A percentile compares a stretch with the other conserved stretches of the same genome.
phyloP scores from a whole-genome alignment of 2,888 invertebrate species.

The Drosophila anomalata region DNA sequence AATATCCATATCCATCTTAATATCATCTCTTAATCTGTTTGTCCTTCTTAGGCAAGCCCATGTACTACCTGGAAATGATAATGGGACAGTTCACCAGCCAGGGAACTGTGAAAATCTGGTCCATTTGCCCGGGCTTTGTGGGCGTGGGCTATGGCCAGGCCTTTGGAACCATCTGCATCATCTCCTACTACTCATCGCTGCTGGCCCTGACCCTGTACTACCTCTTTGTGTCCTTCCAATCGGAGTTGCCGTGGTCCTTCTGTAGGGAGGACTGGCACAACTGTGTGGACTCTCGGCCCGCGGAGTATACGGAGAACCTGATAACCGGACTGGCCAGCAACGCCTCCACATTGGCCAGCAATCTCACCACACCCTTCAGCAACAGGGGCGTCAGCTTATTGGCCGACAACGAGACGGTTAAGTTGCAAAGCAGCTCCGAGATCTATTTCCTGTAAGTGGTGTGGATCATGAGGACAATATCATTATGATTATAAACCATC shows the following conservation, averaged over 20 bases:
- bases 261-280: slow-evolving; percentile 85
- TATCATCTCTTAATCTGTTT: no score
- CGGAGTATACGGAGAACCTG: slow-evolving; percentile 23
- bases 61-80: slow-evolving; percentile 93
- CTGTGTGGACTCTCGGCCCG: slow-evolving; percentile 78
- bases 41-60: slow-evolving; percentile 86
- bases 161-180: slow-evolving; percentile 87
- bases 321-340: neutral
- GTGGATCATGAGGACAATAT: neutral
- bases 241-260: slow-evolving; percentile 89
- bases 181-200: slow-evolving; percentile 91
- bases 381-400: neutral
- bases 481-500: neutral
- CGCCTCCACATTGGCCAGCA: neutral
- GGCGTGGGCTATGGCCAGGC: slow-evolving; percentile 89
- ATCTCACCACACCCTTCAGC: neutral
- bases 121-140: slow-evolving; percentile 89
- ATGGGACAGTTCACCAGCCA: slow-evolving; percentile 93
- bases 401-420: slow-evolving; percentile 6
- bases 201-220: slow-evolving; percentile 90
- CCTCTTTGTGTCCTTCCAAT: slow-evolving; percentile 88
- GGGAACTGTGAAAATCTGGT: slow-evolving; percentile 90
- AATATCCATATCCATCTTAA: no score
- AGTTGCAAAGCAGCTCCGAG: slow-evolving; percentile 85
- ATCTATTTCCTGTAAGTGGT: slow-evolving; percentile 86